These are phyloP conservation scores for Zaprionus obscuricornis DNA, from an alignment of 2,888 invertebrate genomes.

Conservation along the genomic window DNA sequence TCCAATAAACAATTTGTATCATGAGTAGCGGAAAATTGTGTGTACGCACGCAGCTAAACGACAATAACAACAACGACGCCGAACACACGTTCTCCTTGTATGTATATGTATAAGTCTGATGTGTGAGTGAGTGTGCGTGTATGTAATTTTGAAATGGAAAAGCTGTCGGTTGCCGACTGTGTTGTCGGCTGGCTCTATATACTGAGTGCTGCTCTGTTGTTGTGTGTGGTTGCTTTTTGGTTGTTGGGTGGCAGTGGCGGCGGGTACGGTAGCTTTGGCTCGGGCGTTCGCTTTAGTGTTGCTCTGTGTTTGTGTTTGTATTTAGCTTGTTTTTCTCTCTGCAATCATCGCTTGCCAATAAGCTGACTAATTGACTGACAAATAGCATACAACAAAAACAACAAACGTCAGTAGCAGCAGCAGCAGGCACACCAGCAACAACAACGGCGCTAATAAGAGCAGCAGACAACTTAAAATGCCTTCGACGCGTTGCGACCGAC, in stretches of 20 bases:
- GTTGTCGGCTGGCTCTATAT: constrained; percentile 26
- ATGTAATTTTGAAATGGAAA: constrained; percentile 72
- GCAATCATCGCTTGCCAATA: constrained; percentile 78
- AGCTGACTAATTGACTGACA: constrained; percentile 78
- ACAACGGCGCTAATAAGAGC: constrained; percentile 69
- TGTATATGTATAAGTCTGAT: constrained; percentile 2
- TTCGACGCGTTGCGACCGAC: constrained; percentile 13
- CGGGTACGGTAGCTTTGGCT: background rate
- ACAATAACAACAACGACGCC: constrained; percentile 28
- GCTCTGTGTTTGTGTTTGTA: constrained; percentile 46
- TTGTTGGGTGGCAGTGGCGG: too few species aligned
- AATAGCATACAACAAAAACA: constrained; percentile 61
- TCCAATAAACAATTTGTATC: constrained; percentile 76
- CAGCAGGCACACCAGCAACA: constrained; percentile 14
- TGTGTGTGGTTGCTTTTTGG: constrained; percentile 11
- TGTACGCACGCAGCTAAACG: constrained; percentile 75
- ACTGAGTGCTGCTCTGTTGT: constrained; percentile 28
- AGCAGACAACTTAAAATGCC: constrained; percentile 62
- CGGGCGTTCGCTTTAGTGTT: constrained; percentile 19
- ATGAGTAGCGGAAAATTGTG: constrained; percentile 76
- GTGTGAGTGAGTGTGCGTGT: too few species aligned
- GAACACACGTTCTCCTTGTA: background rate
- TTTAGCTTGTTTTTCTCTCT: constrained; percentile 71
- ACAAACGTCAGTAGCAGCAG: constrained; percentile 36
- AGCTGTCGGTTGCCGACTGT: constrained; percentile 63